Evolutionary conservation across 2,113 vertebrate species (phyloP).

Genomic region (Colius striatus): DNA sequence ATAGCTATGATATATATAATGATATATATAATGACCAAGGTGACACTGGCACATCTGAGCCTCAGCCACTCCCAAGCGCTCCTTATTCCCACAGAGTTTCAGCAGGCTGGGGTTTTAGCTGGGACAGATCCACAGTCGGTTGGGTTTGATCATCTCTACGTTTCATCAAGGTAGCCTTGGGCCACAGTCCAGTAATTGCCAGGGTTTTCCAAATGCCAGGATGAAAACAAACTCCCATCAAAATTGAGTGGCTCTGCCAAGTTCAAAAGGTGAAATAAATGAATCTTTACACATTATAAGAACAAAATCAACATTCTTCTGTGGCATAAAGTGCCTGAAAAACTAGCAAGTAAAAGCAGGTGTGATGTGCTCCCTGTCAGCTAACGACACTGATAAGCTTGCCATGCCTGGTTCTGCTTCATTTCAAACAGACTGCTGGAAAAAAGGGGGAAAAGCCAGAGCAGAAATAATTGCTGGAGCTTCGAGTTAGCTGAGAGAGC

Average conservation of each 20-base stretch:
- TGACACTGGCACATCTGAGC: not conserved
- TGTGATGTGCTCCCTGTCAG: constrained; percentile 80
- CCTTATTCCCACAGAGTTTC: not conserved
- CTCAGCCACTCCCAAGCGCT: not conserved
- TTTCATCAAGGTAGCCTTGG: constrained; percentile 63
- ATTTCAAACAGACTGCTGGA: constrained; percentile 81
- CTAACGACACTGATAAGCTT: constrained; percentile 81
- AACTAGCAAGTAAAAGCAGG: constrained; percentile 82
- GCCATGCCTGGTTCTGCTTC: constrained; percentile 82
- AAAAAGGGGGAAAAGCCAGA: constrained; percentile 70
- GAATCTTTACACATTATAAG: constrained; percentile 84
- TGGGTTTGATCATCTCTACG: constrained; percentile 38
- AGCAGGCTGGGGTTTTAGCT: not conserved
- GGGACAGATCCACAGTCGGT: not conserved
- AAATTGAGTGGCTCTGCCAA: constrained; percentile 73
- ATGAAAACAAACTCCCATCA: constrained; percentile 55
- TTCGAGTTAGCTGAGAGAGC: constrained; percentile 79
- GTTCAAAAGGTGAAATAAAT: constrained; percentile 86
- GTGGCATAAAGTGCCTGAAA: constrained; percentile 80
- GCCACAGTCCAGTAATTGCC: constrained; percentile 73
- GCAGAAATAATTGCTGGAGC: constrained; percentile 87
- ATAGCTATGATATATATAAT: not conserved
- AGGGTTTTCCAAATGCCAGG: constrained; percentile 66
- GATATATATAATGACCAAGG: not conserved
- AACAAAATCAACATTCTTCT: constrained; percentile 80